phyloP scores from a whole-genome alignment of 2,888 invertebrate species.

The Gordius sp. region DNA sequence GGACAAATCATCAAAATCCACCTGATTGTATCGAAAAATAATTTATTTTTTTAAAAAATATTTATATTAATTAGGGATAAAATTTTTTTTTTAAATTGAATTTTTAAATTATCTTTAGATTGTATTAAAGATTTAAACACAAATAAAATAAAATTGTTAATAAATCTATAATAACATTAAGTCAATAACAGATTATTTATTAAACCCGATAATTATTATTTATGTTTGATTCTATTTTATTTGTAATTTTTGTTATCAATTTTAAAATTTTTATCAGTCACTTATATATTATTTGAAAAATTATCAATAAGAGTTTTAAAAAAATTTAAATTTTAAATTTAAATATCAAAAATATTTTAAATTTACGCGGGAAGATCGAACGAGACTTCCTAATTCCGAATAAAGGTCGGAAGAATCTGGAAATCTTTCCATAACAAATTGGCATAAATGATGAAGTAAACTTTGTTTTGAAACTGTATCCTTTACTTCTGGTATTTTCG shows the following conservation, averaged over 20 bases:
- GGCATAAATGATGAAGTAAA: constrained; percentile 75
- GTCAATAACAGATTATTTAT: not conserved
- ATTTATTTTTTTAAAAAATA: not conserved
- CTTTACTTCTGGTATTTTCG: constrained; percentile 66
- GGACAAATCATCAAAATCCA: constrained; percentile 72
- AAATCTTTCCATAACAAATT: constrained; percentile 83
- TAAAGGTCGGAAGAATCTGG: constrained; percentile 82
- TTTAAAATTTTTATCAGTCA: not conserved
- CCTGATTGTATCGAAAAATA: constrained; percentile 33
- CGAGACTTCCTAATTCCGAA: constrained; percentile 41
- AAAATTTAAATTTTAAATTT: not conserved
- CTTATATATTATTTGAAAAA: not conserved
- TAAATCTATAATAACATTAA: not conserved
- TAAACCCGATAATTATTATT: no score
- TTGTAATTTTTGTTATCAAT: not conserved
- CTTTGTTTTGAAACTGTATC: constrained; percentile 98
- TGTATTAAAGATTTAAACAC: not conserved
- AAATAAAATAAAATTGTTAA: not conserved
- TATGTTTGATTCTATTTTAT: no score
- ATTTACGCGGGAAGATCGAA: constrained; percentile 39
- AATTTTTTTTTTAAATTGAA: not conserved
- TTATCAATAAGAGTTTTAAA: not conserved
- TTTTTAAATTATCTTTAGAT: not conserved
- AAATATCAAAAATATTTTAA: not conserved
- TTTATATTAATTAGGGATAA: not conserved